Base-by-base conservation (phyloP, 64 coral and sea anemone genomes). In the Cladopsammia gracilis region DNA sequence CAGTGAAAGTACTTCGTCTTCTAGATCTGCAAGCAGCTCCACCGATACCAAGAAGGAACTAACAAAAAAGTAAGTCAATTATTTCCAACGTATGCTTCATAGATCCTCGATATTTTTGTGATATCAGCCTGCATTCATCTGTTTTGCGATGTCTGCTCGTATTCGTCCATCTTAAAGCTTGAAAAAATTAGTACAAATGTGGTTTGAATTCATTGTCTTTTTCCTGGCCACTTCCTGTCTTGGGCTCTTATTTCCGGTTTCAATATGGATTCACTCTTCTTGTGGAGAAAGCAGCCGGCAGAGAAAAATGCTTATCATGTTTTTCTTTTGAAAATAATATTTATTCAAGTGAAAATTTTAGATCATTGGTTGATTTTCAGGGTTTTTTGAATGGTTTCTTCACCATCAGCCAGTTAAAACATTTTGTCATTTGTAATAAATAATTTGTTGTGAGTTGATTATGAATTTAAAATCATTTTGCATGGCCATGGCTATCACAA, bases 21-120 rank as follows among this genome's bases (percentile, higher is more conserved):
- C 25, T 22, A 11, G 50, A 22, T 34, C 54, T 59, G 10, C 25
- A 25, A 59, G 24, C 77, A 60, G n/a, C 6, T 5, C 54, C 56
- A 42, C 24, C 50, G 77, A 79, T 20, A 25, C 77, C 52, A 56
- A 42, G 22, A 79, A 60, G 53, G 77, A 79, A 79, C 54, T 79
- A 18, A 79, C 54, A 10, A 79, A 59, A 42, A 79, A 79, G 77
- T 79, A 59, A 79, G 77, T 43, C n/a, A 64, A 14, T 64, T 64
- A 64, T 64, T 64, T 20, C 19, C 19, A 64, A 18, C 1, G 4
- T 19, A 64, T 8, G 7, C 23, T 2, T n/a, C 23, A 8, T 69
- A 20, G 23, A 22, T 9, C 20, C 20, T 69, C 23, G 20, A 25
- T 25, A 23, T 69, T 69, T 25, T 69, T 69, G 34, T 34, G 13